Percentiles rank a stretch among this genome's conserved stretches.
phyloP scores from a whole-genome alignment of 2,888 invertebrate species.

The Spilosoma lubricipeda region DNA sequence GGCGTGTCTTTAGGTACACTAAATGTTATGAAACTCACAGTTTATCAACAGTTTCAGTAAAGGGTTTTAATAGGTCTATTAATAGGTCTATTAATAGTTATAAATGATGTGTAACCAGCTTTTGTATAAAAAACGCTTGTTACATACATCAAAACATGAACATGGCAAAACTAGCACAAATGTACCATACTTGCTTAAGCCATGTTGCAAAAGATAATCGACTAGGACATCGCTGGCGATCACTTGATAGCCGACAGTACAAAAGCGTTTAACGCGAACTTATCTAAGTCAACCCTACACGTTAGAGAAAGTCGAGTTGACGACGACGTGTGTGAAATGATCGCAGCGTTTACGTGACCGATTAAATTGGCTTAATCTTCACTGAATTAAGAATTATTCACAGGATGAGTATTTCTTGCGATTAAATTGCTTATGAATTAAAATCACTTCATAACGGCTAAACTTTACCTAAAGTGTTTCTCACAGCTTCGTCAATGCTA shows the following conservation, averaged over 20 bases:
- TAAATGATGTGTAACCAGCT: constrained; percentile 1
- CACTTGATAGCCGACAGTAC: constrained; percentile 68
- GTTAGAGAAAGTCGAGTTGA: constrained; percentile 64
- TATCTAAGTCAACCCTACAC: constrained; percentile 57
- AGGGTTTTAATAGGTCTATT: no score
- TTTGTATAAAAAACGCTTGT: not conserved
- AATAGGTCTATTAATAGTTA: constrained; percentile 14
- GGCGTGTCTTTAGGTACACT: constrained; percentile 43
- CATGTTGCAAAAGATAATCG: constrained; percentile 41
- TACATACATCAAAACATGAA: not conserved
- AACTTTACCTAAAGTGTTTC: no score
- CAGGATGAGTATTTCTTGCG: no score
- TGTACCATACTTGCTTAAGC: constrained; percentile 21
- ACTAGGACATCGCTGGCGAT: constrained; percentile 44
- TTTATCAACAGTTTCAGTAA: constrained; percentile 5
- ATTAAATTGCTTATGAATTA: no score
- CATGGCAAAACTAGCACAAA: constrained; percentile 3
- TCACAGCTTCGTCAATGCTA: no score
- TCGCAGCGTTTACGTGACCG: constrained; percentile 71
- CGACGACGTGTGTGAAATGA: constrained; percentile 70
- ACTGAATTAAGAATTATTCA: constrained; percentile 20
- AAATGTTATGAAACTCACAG: constrained; percentile 40
- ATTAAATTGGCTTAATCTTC: constrained; percentile 64
- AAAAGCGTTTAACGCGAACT: constrained; percentile 58
- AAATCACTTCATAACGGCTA: no score